These are phyloP conservation scores for Lycocorax pyrrhopterus DNA, from an alignment of 2,113 vertebrate genomes.

Conservation along the genomic window DNA sequence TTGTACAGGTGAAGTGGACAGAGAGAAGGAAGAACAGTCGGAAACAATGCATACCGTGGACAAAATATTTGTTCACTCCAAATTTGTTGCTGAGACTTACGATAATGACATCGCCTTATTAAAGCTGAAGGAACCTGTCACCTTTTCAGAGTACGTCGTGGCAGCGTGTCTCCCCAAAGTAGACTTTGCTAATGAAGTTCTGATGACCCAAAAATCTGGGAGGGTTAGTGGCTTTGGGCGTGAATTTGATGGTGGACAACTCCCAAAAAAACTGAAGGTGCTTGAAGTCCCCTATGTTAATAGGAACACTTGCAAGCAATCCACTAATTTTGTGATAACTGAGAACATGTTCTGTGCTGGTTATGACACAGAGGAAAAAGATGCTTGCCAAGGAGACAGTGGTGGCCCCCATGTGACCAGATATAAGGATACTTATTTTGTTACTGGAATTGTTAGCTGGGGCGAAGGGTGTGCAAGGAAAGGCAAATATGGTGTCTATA, in stretches of 20 bases:
- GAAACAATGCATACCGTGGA: slow-evolving; percentile 73
- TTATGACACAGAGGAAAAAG: slow-evolving; percentile 75
- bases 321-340: slow-evolving; percentile 78
- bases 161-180: slow-evolving; percentile 85
- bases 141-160: slow-evolving; percentile 74
- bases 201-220: slow-evolving; percentile 78
- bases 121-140: slow-evolving; percentile 78
- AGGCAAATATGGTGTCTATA: slow-evolving; percentile 91
- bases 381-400: slow-evolving; percentile 93
- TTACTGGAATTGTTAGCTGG: slow-evolving; percentile 94
- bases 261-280: slow-evolving; percentile 73
- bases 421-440: slow-evolving; percentile 79
- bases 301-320: slow-evolving; percentile 80
- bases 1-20: slow-evolving; percentile 84
- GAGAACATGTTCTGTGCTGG: slow-evolving; percentile 94
- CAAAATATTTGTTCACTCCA: slow-evolving; percentile 69
- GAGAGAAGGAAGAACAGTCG: slow-evolving; percentile 35
- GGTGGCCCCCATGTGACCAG: slow-evolving; percentile 90
- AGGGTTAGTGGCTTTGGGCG: slow-evolving; percentile 89
- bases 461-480: slow-evolving; percentile 89
- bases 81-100: slow-evolving; percentile 70
- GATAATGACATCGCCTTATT: slow-evolving; percentile 90
- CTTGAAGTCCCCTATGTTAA: slow-evolving; percentile 84
- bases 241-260: too few relatives aligned
- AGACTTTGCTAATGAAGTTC: slow-evolving; percentile 84